Evolutionary conservation across 2,113 vertebrate genomes (phyloP).

Genomic region (Microtus pennsylvanicus): DNA sequence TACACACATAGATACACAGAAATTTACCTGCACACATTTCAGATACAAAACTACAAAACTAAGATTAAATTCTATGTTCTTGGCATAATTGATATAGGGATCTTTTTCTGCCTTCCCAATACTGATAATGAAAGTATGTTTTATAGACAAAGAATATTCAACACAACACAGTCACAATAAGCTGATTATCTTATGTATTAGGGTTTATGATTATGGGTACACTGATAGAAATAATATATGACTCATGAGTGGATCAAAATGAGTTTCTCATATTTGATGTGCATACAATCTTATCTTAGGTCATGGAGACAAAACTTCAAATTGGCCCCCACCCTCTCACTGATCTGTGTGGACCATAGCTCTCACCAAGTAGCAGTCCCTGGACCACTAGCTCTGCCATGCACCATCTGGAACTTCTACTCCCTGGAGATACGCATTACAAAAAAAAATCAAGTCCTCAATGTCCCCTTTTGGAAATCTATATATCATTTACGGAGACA

Average conservation of each 20-base stretch:
- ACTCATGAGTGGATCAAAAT: neutral
- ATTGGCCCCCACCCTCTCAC: neutral
- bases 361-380: conserved; percentile 45
- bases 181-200: neutral
- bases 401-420: conserved; percentile 68
- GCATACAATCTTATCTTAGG: neutral
- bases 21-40: neutral
- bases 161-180: neutral
- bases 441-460: conserved; percentile 58
- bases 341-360: conserved; percentile 37
- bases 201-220: neutral
- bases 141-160: conserved; percentile 15
- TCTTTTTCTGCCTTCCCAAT: neutral
- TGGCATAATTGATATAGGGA: neutral
- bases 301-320: conserved; percentile 39
- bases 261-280: conserved; percentile 1
- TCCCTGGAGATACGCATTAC: conserved; percentile 59
- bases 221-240: neutral
- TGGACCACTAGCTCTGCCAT: conserved; percentile 65
- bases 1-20: neutral
- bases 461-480: conserved; percentile 73
- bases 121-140: neutral
- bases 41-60: neutral
- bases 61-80: neutral
- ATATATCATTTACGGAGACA: conserved; percentile 65